Base-by-base conservation (phyloP, 1,140 invertebrate genomes). In the Penaeus japonicus region DNA sequence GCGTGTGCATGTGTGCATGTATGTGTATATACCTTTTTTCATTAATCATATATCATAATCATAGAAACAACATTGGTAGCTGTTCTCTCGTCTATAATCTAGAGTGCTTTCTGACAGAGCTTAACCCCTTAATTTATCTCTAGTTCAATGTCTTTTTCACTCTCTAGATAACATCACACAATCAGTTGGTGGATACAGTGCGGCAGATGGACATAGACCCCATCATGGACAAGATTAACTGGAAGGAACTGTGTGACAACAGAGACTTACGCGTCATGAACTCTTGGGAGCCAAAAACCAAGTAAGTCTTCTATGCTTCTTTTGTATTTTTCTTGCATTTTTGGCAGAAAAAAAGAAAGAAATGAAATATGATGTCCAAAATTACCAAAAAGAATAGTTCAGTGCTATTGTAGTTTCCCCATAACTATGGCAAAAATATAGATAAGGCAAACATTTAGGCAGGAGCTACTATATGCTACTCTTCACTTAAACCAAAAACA, bases 161-260 rank as follows among this genome's bases (percentile, higher is more conserved):
- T 89, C 85, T 92, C 93, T 90, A 84, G 79, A 32, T 79, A 53
- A 89, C 81, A 70, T 89, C 91, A 92, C 89, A 90, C 93, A 39
- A 89, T 87, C 54, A 89, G 39, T 24, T 89, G 82, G 39, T 79
- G 22, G 87, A 89, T 4, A 47, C 39, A 20, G 24, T 89, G 24
- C 75, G 65, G 20, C 92, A 91, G 79, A 94, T 95, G 94, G 93
- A 94, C 70, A 93, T 95, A 79, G 93, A 94, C 91, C 93, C 94
- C 0, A 93, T 93, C 7, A 93, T 94, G 90, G 94, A 95, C 91
- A 92, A 93, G 30, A 93, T 93, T 39, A 91, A 92, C 80, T 94
- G 93, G 93, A 92, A 93, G 78, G 91, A 93, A 77, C 91, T 95
- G 2, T 91, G 93, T 88, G 94, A 95, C 91, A 95, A 95, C 92